Evolutionary conservation across 2,113 vertebrate species (phyloP), one percentile per base, ranked within the genome.

Genomic region (Reinhardtius hippoglossoides): DNA sequence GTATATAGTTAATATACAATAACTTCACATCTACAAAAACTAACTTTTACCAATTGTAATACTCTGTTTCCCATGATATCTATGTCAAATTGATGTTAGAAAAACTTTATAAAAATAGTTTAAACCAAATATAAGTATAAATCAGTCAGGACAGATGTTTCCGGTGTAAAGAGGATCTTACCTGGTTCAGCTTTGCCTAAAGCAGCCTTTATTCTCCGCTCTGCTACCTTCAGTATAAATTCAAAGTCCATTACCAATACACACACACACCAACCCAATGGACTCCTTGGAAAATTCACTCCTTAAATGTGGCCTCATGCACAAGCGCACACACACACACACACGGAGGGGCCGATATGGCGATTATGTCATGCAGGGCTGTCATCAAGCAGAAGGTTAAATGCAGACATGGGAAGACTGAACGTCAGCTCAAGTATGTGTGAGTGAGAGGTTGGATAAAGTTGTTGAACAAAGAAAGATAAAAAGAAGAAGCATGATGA

Each of bases 221-320:
- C 91, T 4, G 91, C 91, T 69, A 90, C 78, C 21, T 52, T 84
- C 65, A 92, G 50, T 37, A 92, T 79, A 48, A 87, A 82, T 23
- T 92, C 91, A 73, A 91, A 88, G 70, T 92, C 91, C 91, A 92
- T 92, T 16, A 1, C 31, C n/a, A 44, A 31, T 67, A 68, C 70
- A 57, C 56, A 54, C 31, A 56, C 50, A 24, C 57, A 56, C 78
- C 8, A 35, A 12, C 14, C 8, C 26, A 64, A 1, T 16, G 37
- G 21, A 44, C 62, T 65, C 42, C 37, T 40, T 37, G 10, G 55
- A 72, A 50, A 74, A 65, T 2, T 12, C 40, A 57, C 76, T 55
- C 69, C 50, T 81, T 75, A 67, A 78, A 82, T 3, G 1, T 4
- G 62, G 60, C 67, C 56, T 54, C 50, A 54, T 15, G 9, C 56